Percentiles rank a stretch among this genome's conserved stretches.
phyloP scores from a whole-genome alignment of 2,113 vertebrate species.

The Rynchops niger region DNA sequence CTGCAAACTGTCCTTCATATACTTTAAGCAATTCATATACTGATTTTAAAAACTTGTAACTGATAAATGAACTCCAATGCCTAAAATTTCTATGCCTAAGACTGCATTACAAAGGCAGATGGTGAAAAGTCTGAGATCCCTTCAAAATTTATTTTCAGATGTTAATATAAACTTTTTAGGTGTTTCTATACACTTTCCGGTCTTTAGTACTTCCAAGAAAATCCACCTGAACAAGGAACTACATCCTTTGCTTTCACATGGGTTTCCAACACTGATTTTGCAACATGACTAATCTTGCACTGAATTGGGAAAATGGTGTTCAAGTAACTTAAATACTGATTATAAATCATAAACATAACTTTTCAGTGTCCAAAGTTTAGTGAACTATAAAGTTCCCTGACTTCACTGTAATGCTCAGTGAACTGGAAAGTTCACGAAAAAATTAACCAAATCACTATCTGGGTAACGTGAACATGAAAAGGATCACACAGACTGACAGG shows the following conservation, averaged over 20 bases:
- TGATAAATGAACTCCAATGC: background rate
- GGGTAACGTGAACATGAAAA: background rate
- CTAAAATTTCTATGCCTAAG: background rate
- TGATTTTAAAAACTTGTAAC: background rate
- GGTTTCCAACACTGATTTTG: background rate
- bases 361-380: background rate
- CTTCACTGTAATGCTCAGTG: background rate
- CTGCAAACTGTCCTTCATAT: background rate
- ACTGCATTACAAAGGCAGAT: background rate
- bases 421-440: background rate
- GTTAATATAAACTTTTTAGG: background rate
- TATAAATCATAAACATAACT: background rate
- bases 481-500: background rate
- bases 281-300: background rate
- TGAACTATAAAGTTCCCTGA: background rate
- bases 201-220: background rate
- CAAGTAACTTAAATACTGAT: background rate
- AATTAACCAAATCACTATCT: background rate
- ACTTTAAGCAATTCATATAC: background rate
- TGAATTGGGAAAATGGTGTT: background rate
- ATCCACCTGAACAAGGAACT: background rate
- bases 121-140: background rate
- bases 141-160: background rate
- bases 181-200: background rate
- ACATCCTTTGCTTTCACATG: background rate